A percentile compares a stretch with the other conserved stretches of the same genome.
These are phyloP conservation scores for Micrasema minimum DNA, from an alignment of 1,140 invertebrate genomes.

Conservation along the genomic window DNA sequence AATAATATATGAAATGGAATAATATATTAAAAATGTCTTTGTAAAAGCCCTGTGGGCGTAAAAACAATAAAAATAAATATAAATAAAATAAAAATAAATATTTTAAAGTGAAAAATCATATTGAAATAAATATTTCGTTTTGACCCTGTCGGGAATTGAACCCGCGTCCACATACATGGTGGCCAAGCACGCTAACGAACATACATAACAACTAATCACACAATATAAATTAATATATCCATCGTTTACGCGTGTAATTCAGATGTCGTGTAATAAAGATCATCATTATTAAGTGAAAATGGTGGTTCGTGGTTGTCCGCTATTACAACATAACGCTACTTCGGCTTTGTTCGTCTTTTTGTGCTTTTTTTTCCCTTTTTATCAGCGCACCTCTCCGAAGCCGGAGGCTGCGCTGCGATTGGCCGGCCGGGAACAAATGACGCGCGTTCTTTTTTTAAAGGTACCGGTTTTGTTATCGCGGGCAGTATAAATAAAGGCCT, in stretches of 20 bases:
- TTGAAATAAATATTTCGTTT: no score
- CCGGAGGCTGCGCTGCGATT: constrained; percentile 3
- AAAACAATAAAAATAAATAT: no score
- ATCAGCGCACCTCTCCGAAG: not conserved
- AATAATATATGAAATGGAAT: no score
- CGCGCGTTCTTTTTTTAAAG: constrained; percentile 22
- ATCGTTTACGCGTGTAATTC: constrained; percentile 28
- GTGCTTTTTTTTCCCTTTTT: constrained; percentile 14
- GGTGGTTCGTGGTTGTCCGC: constrained; percentile 11
- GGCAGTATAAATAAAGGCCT: constrained; percentile 29
- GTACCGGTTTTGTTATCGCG: constrained; percentile 31
- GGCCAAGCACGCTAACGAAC: no score
- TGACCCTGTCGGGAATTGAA: no score
- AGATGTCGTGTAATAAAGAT: constrained; percentile 33
- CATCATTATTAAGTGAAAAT: constrained; percentile 41
- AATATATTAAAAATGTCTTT: no score
- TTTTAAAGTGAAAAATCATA: no score
- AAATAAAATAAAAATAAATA: no score
- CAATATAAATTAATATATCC: no score
- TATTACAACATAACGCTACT: constrained; percentile 21
- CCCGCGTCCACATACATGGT: no score
- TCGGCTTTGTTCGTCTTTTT: constrained; percentile 27
- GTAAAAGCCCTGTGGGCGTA: no score
- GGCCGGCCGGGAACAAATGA: constrained; percentile 25
- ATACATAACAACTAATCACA: no score